Percentiles rank a stretch among this genome's conserved stretches.
These are phyloP conservation scores for Temnothorax unifasciatus DNA, from an alignment of 2,888 invertebrate species.

Conservation along the genomic window DNA sequence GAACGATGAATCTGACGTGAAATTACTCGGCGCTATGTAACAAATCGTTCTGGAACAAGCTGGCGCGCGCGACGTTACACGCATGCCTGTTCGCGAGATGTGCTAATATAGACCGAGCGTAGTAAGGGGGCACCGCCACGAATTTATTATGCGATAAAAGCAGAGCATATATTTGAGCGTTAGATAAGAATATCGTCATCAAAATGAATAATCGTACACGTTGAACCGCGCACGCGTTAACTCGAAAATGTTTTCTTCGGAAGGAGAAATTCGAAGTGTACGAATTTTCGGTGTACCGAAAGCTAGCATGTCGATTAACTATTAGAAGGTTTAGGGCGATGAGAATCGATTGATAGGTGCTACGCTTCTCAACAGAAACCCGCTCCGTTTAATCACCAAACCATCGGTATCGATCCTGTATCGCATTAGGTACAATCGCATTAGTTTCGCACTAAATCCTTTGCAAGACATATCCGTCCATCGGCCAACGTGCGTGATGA, in stretches of 20 bases:
- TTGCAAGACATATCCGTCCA: constrained; percentile 33
- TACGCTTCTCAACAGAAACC: constrained; percentile 52
- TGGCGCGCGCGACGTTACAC: constrained; percentile 30
- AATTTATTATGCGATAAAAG: constrained; percentile 13
- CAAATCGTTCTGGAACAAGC: constrained; percentile 63
- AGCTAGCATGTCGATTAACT: constrained; percentile 6
- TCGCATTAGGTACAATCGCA: constrained; percentile 55
- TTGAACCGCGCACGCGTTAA: background rate
- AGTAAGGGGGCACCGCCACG: background rate
- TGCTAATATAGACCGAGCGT: constrained; percentile 27
- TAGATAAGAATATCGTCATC: background rate
- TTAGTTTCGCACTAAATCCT: constrained; percentile 63
- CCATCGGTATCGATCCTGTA: constrained; percentile 54
- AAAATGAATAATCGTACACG: background rate
- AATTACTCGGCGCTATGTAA: constrained; percentile 69
- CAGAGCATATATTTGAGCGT: background rate
- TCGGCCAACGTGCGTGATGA: constrained; percentile 19
- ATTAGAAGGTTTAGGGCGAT: background rate
- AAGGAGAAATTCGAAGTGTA: background rate
- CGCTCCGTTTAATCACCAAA: constrained; percentile 63
- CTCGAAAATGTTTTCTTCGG: background rate
- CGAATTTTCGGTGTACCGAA: background rate
- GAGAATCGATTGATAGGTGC: constrained; percentile 18
- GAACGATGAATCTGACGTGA: constrained; percentile 72
- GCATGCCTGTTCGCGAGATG: constrained; percentile 18